A percentile compares a stretch with the other conserved stretches of the same genome.
Evolutionary conservation across 2,888 invertebrate species (phyloP).

Genomic region (Eledona agricola): DNA sequence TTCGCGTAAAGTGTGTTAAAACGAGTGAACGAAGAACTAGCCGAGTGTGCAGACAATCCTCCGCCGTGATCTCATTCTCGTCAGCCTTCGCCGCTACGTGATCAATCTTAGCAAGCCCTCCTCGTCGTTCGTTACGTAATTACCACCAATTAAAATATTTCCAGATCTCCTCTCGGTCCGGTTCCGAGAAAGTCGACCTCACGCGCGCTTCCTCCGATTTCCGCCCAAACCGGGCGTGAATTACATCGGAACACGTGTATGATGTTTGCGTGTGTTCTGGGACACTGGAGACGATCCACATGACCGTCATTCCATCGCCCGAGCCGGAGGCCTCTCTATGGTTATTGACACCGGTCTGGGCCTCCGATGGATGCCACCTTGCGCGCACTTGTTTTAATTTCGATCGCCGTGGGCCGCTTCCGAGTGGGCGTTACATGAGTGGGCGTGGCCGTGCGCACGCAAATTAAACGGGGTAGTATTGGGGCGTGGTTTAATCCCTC

Average conservation of each 20-base stretch:
- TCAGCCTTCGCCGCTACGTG: no score
- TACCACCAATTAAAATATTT: conserved; percentile 13
- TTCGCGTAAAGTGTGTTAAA: no score
- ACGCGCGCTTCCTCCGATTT: conserved; percentile 13
- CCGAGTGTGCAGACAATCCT: no score
- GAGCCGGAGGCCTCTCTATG: conserved; percentile 42
- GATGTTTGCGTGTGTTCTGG: conserved; percentile 24
- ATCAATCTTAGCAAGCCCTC: conserved; percentile 1
- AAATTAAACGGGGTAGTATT: no score
- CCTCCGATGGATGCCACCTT: conserved; percentile 36
- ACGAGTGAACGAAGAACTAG: no score
- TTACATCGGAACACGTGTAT: conserved; percentile 19
- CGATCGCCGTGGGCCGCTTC: no score
- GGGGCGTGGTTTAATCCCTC: no score
- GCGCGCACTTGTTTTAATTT: conserved; percentile 51
- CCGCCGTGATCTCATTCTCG: no score
- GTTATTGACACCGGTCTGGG: conserved; percentile 49
- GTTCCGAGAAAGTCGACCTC: conserved; percentile 20
- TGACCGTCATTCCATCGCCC: conserved; percentile 43
- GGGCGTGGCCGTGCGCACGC: no score
- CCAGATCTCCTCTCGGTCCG: neutral
- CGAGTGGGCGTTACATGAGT: no score
- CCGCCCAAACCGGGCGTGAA: conserved; percentile 6
- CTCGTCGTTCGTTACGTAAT: conserved; percentile 4
- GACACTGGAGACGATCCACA: conserved; percentile 41